A percentile compares a stretch with the other conserved stretches of the same genome.
These are phyloP conservation scores for Drosophila fuyamai DNA, from an alignment of 1,140 invertebrate species.

Conservation along the genomic window DNA sequence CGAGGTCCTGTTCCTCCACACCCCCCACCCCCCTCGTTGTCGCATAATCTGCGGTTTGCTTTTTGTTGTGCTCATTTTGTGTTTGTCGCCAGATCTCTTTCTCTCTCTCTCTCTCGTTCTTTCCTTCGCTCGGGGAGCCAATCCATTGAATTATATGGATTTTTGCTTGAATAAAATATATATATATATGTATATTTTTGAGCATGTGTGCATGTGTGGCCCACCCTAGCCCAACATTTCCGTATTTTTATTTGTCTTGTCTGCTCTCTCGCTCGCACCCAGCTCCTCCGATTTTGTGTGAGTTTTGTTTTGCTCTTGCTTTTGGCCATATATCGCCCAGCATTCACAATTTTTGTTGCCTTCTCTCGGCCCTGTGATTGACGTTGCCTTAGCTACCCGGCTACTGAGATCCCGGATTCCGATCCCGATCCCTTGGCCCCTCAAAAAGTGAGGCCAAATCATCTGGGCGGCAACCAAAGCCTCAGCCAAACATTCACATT, in stretches of 20 bases:
- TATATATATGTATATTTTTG: slow-evolving; percentile 38
- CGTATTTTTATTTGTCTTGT: slow-evolving; percentile 68
- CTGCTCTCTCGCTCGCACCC: slow-evolving; percentile 23
- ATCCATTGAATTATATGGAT: slow-evolving; percentile 83
- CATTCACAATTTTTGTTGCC: slow-evolving; percentile 11
- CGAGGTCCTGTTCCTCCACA: slow-evolving; percentile 5
- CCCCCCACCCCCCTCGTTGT: slow-evolving; percentile 6
- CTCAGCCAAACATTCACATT: slow-evolving; percentile 67
- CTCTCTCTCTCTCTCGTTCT: slow-evolving; percentile 10
- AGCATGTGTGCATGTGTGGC: slow-evolving; percentile 26
- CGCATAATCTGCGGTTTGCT: slow-evolving; percentile 78
- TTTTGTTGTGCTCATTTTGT: slow-evolving; percentile 76
- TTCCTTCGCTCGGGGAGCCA: slow-evolving; percentile 40
- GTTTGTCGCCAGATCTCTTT: slow-evolving; percentile 36
- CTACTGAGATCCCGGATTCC: slow-evolving; percentile 33
- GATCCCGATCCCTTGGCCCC: slow-evolving; percentile 6
- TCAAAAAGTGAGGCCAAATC: slow-evolving; percentile 58
- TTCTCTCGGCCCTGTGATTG: slow-evolving; percentile 54
- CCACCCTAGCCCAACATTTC: slow-evolving; percentile 70
- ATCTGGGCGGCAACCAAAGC: slow-evolving; percentile 80
- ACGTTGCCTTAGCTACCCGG: slow-evolving; percentile 71
- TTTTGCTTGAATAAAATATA: slow-evolving; percentile 75
- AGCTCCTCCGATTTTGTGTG: slow-evolving; percentile 28
- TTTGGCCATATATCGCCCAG: slow-evolving; percentile 44
- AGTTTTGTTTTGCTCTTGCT: slow-evolving; percentile 66